Evolutionary conservation across 1,140 invertebrate species (phyloP).

Genomic region (Antheraea mylitta): DNA sequence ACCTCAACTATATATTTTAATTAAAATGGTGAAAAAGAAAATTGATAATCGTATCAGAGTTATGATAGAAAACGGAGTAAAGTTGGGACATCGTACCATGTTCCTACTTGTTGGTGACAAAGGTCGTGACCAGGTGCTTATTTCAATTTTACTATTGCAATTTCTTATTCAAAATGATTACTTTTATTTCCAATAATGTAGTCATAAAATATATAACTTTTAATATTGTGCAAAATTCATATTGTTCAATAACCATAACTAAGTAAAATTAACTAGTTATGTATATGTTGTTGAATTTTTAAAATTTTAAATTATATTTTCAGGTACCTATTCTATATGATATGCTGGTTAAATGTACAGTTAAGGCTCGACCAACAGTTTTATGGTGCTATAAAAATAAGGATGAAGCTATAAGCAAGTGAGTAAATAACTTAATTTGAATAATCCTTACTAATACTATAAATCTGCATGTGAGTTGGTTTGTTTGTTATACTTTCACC

Average conservation of each 20-base stretch:
- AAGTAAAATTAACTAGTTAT: no score
- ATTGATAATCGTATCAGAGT: slow-evolving; percentile 97
- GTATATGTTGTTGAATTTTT: no score
- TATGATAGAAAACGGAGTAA: slow-evolving; percentile 98
- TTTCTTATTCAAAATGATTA: no score
- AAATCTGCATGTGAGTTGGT: no score
- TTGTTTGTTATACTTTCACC: no score
- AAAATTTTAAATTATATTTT: slow-evolving; percentile 28
- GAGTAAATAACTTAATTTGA: slow-evolving; percentile 36
- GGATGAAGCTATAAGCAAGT: slow-evolving; percentile 92
- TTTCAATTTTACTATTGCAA: not conserved
- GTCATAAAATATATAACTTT: no score
- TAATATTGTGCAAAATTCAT: no score
- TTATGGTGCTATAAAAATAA: slow-evolving; percentile 99
- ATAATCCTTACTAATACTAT: no score
- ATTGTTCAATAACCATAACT: no score
- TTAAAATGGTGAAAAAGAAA: slow-evolving; percentile 93
- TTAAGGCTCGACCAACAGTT: slow-evolving; percentile 95
- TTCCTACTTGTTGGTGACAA: slow-evolving; percentile 98
- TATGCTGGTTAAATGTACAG: slow-evolving; percentile 95
- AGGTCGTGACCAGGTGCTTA: slow-evolving; percentile 93
- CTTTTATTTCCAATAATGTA: no score
- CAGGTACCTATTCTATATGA: slow-evolving; percentile 98
- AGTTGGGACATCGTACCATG: slow-evolving; percentile 92
- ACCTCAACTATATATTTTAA: not conserved